Base-by-base conservation (phyloP, 2,113 vertebrate species). In the Buteo buteo region DNA sequence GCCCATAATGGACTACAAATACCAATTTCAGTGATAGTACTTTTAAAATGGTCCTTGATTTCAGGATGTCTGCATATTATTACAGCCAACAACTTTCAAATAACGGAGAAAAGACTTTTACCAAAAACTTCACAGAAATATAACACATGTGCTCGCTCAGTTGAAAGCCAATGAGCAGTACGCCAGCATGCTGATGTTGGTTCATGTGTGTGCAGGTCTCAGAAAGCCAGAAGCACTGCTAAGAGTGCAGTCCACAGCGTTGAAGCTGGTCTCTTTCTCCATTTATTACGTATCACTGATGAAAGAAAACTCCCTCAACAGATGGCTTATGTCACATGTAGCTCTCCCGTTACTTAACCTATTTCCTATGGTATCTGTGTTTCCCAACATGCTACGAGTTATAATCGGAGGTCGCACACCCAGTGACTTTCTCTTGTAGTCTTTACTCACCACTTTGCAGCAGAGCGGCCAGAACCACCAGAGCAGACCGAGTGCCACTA, bases 381-480 rank as follows among this genome's bases (percentile, higher is more conserved):
- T 91, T 89, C 83, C 79, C 62, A 32, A 18, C 34, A 31, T 2
- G 8, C 19, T 44, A 6, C 10, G 31, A 67, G 58, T 64, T 57
- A 28, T 1, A 17, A 36, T 25, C 20, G 1, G 38, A 38, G 38
- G 44, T 45, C 29, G 32, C 52, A 57, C 42, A n/a, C 11, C 52
- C 32, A 15, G 15, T 38, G 69, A 25, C 55, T 19, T 36, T 90
- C 40, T 54, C 65, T 17, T 6, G 21, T 1, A 22, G n/a, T 38
- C 78, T 88, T 96, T 88, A 99, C 99, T 99, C 94, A 99, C 99
- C 98, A 99, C 97, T 96, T 98, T 99, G 98, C 99, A 99, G 98
- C 99, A 99, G 49, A 99, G 99, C 36, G 99, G 99, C 98, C 98
- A 99, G 98, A 99, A 99, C 99, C 99, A 99, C 99, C 99, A 99